These are phyloP conservation scores for Clepsis dumicolana DNA, from an alignment of 2,888 invertebrate species.

Conservation along the genomic window DNA sequence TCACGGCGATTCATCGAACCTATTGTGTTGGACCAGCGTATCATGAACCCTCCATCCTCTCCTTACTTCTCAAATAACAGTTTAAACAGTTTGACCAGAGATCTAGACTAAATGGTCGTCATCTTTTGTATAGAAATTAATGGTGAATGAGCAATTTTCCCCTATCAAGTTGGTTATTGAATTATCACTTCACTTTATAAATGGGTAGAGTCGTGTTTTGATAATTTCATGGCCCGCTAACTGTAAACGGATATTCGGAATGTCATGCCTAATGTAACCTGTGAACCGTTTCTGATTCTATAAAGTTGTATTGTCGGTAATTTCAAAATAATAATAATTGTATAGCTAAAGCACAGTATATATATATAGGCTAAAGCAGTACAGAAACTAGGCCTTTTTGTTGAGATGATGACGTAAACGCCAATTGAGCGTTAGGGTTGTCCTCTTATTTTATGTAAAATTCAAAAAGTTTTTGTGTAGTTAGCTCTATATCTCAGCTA, in stretches of 20 bases:
- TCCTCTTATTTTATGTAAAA: too few relatives aligned
- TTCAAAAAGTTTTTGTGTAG: too few relatives aligned
- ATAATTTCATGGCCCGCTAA: background rate
- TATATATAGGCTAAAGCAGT: too few relatives aligned
- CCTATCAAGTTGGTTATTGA: slow-evolving; percentile 34
- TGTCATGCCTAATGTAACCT: background rate
- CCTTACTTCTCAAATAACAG: background rate
- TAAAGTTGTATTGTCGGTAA: too few relatives aligned
- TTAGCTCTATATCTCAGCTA: too few relatives aligned
- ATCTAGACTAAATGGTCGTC: slow-evolving; percentile 13
- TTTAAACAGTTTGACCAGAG: slow-evolving; percentile 10
- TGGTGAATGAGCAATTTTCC: slow-evolving; percentile 25
- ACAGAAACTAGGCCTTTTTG: too few relatives aligned
- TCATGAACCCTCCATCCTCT: slow-evolving; percentile 3
- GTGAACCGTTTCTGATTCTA: too few relatives aligned
- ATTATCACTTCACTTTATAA: slow-evolving; percentile 2
- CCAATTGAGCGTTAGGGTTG: too few relatives aligned
- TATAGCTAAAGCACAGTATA: too few relatives aligned
- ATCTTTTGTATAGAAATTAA: slow-evolving; percentile 30
- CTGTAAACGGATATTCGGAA: background rate
- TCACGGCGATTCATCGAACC: slow-evolving; percentile 30
- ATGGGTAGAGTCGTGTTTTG: slow-evolving; percentile 2
- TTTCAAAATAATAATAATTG: too few relatives aligned
- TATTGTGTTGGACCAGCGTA: slow-evolving; percentile 25
- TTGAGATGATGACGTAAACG: too few relatives aligned